A percentile compares a stretch with the other conserved stretches of the same genome.
These are phyloP conservation scores for Ametastegia equiseti DNA, from an alignment of 2,888 invertebrate species.

Conservation along the genomic window DNA sequence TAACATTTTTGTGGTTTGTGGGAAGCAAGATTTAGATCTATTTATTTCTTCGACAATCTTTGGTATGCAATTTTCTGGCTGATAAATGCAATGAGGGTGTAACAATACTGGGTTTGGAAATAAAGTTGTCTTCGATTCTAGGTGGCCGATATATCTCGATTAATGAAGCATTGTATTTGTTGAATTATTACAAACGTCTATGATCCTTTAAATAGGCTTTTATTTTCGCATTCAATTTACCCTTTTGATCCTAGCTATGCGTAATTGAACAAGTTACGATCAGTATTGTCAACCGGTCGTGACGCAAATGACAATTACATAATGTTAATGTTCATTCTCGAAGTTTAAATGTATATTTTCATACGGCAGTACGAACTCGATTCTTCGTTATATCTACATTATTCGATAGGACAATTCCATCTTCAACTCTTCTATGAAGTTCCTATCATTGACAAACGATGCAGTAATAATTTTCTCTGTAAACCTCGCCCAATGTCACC, in stretches of 20 bases:
- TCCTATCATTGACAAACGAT: not conserved
- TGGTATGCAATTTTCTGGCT: not conserved
- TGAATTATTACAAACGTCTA: not conserved
- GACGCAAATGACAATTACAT: constrained; percentile 37
- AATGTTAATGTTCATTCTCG: not conserved
- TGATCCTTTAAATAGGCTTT: not conserved
- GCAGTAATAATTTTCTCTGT: not conserved
- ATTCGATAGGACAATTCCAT: not conserved
- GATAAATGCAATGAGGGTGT: not conserved
- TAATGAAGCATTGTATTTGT: not conserved
- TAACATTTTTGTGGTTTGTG: not conserved
- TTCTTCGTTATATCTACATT: not conserved
- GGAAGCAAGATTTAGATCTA: not conserved
- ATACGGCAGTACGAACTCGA: not conserved
- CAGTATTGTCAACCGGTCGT: not conserved
- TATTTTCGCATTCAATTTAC: constrained; percentile 23
- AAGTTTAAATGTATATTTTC: constrained; percentile 21
- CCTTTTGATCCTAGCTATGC: constrained; percentile 11
- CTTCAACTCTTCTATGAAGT: not conserved
- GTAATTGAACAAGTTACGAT: constrained; percentile 24
- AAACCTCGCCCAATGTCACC: not conserved
- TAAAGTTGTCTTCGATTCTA: not conserved
- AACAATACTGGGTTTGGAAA: not conserved
- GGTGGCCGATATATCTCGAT: not conserved
- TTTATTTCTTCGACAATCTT: not conserved